phyloP scores from a whole-genome alignment of 2,113 vertebrate species.

The Spea multiplicata region DNA sequence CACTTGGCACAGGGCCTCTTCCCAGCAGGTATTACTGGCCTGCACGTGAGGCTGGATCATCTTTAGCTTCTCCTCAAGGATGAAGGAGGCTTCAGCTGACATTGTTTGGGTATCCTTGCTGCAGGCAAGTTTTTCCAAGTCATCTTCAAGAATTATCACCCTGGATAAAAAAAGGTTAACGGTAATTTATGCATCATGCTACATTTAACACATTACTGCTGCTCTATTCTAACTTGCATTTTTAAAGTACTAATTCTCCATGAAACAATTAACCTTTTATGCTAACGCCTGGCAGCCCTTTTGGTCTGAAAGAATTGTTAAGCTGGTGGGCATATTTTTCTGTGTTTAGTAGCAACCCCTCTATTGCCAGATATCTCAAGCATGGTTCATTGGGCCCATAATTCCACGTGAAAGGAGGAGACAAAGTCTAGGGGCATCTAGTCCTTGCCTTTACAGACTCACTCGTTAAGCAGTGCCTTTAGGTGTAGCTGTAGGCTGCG shows the following conservation, averaged over 20 bases:
- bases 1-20: conserved; percentile 88
- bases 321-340: not conserved
- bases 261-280: not conserved
- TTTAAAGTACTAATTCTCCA: too few relatives aligned
- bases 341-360: too few relatives aligned
- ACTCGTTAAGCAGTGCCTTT: conserved; percentile 95
- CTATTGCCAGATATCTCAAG: too few relatives aligned
- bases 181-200: too few relatives aligned
- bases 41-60: conserved; percentile 92
- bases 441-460: conserved; percentile 57
- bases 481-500: conserved; percentile 95
- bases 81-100: conserved; percentile 76
- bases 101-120: conserved; percentile 76
- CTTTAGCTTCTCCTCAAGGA: conserved; percentile 82
- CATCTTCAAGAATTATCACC: conserved; percentile 96
- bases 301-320: too few relatives aligned
- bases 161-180: conserved; percentile 58
- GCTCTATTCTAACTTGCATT: too few relatives aligned
- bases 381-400: too few relatives aligned
- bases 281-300: not conserved
- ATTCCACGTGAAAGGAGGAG: too few relatives aligned
- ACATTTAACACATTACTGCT: too few relatives aligned
- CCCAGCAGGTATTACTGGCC: conserved; percentile 93
- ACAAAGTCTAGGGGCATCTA: not conserved
- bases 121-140: conserved; percentile 91